Base-by-base conservation (phyloP, 2,113 vertebrate species). In the Lasiurus cinereus region DNA sequence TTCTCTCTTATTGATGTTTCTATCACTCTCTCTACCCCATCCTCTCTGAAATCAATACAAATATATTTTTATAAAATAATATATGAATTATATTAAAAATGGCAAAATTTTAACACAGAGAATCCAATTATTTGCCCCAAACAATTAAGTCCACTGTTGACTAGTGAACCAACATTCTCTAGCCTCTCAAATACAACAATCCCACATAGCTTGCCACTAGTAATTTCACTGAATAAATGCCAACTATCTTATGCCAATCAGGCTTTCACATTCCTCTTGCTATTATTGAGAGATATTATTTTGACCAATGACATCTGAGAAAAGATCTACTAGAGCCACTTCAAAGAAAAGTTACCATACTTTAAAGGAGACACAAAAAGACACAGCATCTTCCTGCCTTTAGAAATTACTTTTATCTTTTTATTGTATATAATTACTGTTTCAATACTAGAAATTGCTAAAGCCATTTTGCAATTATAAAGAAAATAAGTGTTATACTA, bases 71-170 rank as follows among this genome's bases (percentile, higher is more conserved):
- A 9, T 3, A 59, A 59, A 59, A 22, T 56, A 56, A 56, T 16
- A 21, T 21, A 8, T 8, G 82, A 88, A 64, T 64, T 70, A 83
- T 79, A 82, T 92, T 83, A 85, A 92, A 78, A 9, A 93, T 22
- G n/a, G 59, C 50, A 70, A 90, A 83, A 78, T 73, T 56, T 77
- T 78, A 78, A 87, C 31, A 79, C 6, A 90, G 3, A 43, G 1
- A 62, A 15, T 90, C 70, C 92, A 48, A 39, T 46, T 36, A 72
- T 46, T 82, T 83, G 56, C 22, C 50, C 48, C 29, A 36, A 77
- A 70, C 11, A 62, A 39, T 52, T 48, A 90, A 85, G 48, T 29
- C 59, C 22, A 66, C 33, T 22, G n/a, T 2, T 31, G 52, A 33
- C 39, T 29, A n/a, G 22, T 48, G 50, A 67, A n/a, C 16, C 9